Conservation (phyloP, 2,113 vertebrate genomes). For the Tautogolabrus adspersus region DNA sequence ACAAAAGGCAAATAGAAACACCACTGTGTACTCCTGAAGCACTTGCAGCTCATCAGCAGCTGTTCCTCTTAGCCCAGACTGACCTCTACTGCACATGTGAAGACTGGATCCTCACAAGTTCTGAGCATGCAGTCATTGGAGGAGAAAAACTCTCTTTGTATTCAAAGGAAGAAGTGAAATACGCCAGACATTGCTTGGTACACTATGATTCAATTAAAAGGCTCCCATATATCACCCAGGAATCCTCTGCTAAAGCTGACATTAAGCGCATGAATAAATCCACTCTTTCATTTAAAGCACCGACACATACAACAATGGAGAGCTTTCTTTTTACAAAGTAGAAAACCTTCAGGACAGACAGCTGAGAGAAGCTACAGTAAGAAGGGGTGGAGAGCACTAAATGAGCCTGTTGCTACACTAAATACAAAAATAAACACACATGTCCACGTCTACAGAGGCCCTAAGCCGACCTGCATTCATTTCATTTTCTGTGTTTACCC, state of each 20-base stretch:
- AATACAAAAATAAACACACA: no score
- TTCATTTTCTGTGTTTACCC: no score
- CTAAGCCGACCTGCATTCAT: no score
- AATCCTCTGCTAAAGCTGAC: slow-evolving; percentile 19
- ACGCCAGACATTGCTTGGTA: slow-evolving; percentile 9
- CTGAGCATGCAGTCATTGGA: slow-evolving; percentile 12
- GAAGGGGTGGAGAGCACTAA: background rate
- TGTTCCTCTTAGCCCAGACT: background rate
- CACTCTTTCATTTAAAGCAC: slow-evolving; percentile 53
- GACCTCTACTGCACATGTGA: background rate
- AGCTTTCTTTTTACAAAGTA: background rate
- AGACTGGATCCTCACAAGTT: slow-evolving; percentile 7
- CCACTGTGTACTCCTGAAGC: background rate
- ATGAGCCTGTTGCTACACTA: slow-evolving; percentile 5
- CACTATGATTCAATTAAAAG: slow-evolving; percentile 37
- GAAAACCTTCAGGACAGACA: background rate
- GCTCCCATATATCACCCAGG: slow-evolving; percentile 36
- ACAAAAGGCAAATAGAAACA: background rate
- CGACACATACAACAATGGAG: slow-evolving; percentile 17
- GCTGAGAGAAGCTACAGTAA: background rate
- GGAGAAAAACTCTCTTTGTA: slow-evolving; percentile 6
- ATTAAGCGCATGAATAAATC: slow-evolving; percentile 53
- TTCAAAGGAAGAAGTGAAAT: slow-evolving; percentile 25
- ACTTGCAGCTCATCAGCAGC: background rate
- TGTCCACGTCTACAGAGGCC: no score